phyloP scores from a whole-genome alignment of 2,797 vertebrate genomes.

The Crypturellus tataupa region DNA sequence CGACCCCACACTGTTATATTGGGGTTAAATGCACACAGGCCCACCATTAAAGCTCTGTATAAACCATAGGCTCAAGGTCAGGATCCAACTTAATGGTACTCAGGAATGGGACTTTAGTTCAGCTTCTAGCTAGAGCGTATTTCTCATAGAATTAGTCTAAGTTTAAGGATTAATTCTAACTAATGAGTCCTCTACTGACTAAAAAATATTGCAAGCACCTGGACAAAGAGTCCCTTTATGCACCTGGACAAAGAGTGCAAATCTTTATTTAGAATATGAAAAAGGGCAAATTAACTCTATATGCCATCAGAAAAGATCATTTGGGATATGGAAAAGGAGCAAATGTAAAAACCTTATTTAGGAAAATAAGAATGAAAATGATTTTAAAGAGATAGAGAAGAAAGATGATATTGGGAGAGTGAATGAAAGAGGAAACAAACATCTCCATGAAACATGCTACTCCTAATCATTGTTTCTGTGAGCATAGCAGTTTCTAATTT shows the following conservation, averaged over 20 bases:
- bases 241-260: not conserved
- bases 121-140: constrained; percentile 1
- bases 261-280: constrained; percentile 14
- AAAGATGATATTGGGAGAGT: not conserved
- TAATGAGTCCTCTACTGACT: not conserved
- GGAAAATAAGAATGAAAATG: not conserved
- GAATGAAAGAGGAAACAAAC: not conserved
- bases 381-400: not conserved
- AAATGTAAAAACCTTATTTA: not conserved
- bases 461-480: not conserved
- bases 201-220: constrained; percentile 15
- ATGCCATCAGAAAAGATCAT: not conserved
- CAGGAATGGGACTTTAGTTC: not conserved
- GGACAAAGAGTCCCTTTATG: constrained; percentile 23
- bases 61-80: constrained; percentile 62
- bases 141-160: constrained; percentile 3
- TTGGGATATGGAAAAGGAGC: not conserved
- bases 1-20: constrained; percentile 49
- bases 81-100: constrained; percentile 47
- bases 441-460: not conserved
- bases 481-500: not conserved
- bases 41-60: constrained; percentile 40
- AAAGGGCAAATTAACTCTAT: constrained; percentile 6
- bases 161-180: constrained; percentile 42
- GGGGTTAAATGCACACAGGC: constrained; percentile 49